A percentile compares a stretch with the other conserved stretches of the same genome.
Conservation (phyloP, 2,797 vertebrate genomes). For the Eremophila alpestris region DNA sequence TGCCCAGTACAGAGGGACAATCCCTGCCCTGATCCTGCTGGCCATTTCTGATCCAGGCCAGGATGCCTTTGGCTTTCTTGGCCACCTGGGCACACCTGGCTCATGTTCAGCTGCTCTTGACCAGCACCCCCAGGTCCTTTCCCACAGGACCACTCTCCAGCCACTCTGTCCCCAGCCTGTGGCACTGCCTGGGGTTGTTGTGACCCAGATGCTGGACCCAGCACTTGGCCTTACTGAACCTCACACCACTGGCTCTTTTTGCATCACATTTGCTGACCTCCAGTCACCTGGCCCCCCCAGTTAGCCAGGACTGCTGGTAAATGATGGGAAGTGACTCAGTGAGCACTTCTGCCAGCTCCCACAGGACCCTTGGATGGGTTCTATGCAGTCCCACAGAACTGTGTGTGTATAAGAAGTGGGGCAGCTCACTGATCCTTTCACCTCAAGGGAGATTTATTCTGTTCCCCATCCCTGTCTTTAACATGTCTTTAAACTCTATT, state of each 20-base stretch:
- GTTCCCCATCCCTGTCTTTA: background rate
- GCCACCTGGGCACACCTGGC: background rate
- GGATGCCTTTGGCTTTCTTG: background rate
- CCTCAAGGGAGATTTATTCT: background rate
- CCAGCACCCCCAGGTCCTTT: background rate
- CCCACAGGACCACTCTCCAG: background rate
- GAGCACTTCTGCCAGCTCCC: background rate
- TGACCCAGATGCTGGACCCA: background rate
- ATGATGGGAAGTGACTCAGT: background rate
- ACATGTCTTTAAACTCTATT: background rate
- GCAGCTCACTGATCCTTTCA: background rate
- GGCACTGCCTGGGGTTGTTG: background rate
- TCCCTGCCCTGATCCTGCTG: background rate
- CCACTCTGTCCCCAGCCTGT: background rate
- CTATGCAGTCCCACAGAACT: rapidly evolving
- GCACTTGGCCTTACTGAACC: background rate
- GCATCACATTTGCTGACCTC: background rate
- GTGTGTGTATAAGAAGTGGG: too few species aligned
- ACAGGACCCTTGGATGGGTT: background rate
- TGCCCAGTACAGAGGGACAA: background rate
- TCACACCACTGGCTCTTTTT: background rate
- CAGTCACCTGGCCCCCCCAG: background rate
- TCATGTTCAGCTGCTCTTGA: background rate
- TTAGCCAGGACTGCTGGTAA: background rate
- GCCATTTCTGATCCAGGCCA: background rate